These are phyloP conservation scores for Scrobipalpa atriplicella DNA, from an alignment of 2,888 invertebrate species.

Conservation along the genomic window DNA sequence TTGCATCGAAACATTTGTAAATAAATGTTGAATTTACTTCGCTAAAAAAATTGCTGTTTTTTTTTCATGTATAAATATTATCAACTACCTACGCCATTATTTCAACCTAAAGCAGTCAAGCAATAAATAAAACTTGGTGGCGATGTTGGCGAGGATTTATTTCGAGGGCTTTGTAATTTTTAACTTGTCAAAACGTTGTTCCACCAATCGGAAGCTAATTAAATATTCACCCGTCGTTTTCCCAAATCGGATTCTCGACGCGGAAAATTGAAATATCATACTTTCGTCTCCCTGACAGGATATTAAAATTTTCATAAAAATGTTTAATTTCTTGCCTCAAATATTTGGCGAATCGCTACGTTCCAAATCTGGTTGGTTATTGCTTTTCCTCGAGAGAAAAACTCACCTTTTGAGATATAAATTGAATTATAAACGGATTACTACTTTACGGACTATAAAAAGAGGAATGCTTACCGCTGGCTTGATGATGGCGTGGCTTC, in stretches of 20 bases:
- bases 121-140: no score
- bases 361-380: constrained; percentile 34
- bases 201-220: constrained; percentile 40
- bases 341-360: constrained; percentile 25
- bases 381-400: background rate
- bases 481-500: no score
- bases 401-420: background rate
- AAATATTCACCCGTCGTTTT: constrained; percentile 52
- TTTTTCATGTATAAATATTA: no score
- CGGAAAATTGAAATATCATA: constrained; percentile 59
- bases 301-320: constrained; percentile 54
- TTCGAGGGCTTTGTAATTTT: background rate
- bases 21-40: no score
- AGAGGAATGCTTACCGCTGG: no score
- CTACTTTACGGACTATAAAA: no score
- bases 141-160: no score
- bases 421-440: background rate
- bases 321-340: constrained; percentile 37
- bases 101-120: no score
- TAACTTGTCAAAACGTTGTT: background rate
- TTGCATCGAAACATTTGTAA: no score
- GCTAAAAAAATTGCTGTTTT: no score
- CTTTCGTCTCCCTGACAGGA: constrained; percentile 54
- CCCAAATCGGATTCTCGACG: constrained; percentile 45
- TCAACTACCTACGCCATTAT: no score